A percentile compares a stretch with the other conserved stretches of the same genome.
Evolutionary conservation across 2,797 vertebrate species (phyloP).

Genomic region (Argyrosomus regius): DNA sequence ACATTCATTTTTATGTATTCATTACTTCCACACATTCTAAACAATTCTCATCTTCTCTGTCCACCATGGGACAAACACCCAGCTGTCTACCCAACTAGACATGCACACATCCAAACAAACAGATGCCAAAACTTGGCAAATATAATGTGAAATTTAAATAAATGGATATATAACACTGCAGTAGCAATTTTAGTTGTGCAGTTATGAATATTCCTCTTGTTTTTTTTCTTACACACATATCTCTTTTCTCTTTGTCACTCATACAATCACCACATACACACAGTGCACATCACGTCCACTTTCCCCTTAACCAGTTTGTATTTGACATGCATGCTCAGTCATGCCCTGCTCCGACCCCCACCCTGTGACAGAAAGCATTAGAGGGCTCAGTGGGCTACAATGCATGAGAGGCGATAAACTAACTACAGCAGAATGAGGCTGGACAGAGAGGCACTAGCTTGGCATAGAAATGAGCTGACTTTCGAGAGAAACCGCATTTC

Average conservation of each 20-base stretch:
- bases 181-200: background rate
- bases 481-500: slow-evolving; percentile 3
- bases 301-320: slow-evolving; percentile 41
- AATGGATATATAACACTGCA: slow-evolving; percentile 5
- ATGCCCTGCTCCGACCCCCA: slow-evolving; percentile 2
- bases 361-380: slow-evolving; percentile 33
- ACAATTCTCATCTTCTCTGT: background rate
- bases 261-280: slow-evolving; percentile 12
- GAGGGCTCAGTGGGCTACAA: slow-evolving; percentile 37
- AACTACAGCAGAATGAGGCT: slow-evolving; percentile 37
- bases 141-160: background rate
- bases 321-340: slow-evolving; percentile 53
- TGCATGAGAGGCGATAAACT: slow-evolving; percentile 48
- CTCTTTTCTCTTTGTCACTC: background rate
- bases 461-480: slow-evolving; percentile 53
- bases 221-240: background rate
- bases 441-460: slow-evolving; percentile 26
- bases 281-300: slow-evolving; percentile 48
- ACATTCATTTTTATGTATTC: background rate
- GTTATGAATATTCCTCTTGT: background rate
- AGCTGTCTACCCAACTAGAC: slow-evolving; percentile 7
- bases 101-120: slow-evolving; percentile 23
- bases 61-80: slow-evolving; percentile 6
- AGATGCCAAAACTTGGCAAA: slow-evolving; percentile 15
- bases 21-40: background rate